Evolutionary conservation across 1,140 invertebrate genomes (phyloP).

Genomic region (Gryon sp.): DNA sequence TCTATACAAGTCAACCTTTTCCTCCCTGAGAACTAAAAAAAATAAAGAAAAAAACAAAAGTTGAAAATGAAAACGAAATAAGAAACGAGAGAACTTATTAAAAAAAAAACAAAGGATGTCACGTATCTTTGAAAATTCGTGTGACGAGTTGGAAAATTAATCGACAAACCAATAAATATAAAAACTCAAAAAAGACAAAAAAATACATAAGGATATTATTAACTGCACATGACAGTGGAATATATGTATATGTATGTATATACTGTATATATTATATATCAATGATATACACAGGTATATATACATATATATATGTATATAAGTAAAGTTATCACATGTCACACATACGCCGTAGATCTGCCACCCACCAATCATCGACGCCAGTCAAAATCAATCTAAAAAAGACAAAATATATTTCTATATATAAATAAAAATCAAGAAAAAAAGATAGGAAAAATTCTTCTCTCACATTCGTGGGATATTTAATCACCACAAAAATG

Average conservation of each 20-base stretch:
- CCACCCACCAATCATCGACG: constrained; percentile 71
- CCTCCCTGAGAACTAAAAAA: constrained; percentile 9
- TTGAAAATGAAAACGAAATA: constrained; percentile 2
- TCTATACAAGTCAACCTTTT: constrained; percentile 9
- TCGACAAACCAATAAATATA: too few relatives aligned
- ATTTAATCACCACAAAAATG: constrained; percentile 71
- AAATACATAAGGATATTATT: constrained; percentile 12
- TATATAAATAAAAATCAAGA: constrained; percentile 22
- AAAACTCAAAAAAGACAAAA: constrained; percentile 40
- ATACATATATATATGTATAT: too few relatives aligned
- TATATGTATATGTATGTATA: too few relatives aligned
- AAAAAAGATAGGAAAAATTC: constrained; percentile 45
- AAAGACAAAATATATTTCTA: background rate
- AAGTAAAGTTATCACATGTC: constrained; percentile 68
- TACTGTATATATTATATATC: too few relatives aligned
- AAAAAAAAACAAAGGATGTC: constrained; percentile 16
- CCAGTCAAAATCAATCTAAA: constrained; percentile 22
- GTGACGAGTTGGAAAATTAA: constrained; percentile 14
- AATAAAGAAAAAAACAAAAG: constrained; percentile 4
- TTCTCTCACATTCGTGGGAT: constrained; percentile 42
- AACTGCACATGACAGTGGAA: constrained; percentile 45
- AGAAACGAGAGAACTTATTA: constrained; percentile 4
- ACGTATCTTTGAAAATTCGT: constrained; percentile 59
- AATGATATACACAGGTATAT: too few relatives aligned
- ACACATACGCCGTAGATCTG: constrained; percentile 77